These are phyloP conservation scores for Tetragnatha montana DNA, from an alignment of 2,888 invertebrate species.

Conservation along the genomic window DNA sequence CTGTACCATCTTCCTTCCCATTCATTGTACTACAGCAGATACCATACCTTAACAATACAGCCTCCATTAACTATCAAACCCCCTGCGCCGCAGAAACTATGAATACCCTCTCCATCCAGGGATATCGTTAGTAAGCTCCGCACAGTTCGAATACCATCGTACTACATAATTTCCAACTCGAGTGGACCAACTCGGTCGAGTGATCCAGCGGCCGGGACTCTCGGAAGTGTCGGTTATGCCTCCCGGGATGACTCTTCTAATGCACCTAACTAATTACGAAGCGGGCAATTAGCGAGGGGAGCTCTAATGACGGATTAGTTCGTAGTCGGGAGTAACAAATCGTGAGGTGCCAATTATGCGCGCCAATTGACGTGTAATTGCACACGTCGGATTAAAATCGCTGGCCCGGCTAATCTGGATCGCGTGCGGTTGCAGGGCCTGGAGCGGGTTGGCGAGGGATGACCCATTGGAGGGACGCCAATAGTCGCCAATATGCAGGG, in stretches of 20 bases:
- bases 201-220: conserved; percentile 10
- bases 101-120: no score
- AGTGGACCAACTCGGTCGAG: not conserved
- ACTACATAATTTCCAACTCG: no score
- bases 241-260: conserved; percentile 13
- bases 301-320: conserved; percentile 48
- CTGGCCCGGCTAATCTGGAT: conserved; percentile 14
- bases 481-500: not conserved
- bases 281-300: conserved; percentile 39
- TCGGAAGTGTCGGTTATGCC: conserved; percentile 36
- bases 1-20: no score
- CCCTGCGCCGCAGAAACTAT: no score
- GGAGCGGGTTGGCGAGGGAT: not conserved
- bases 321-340: conserved; percentile 37
- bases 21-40: no score
- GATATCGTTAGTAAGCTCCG: no score
- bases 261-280: conserved; percentile 51
- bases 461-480: not conserved
- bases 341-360: conserved; percentile 48
- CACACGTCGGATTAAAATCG: conserved; percentile 32
- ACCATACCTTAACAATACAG: no score
- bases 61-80: no score
- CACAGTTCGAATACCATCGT: no score
- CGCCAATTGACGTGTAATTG: conserved; percentile 54
- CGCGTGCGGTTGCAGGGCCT: not conserved